Percentiles rank a stretch among this genome's conserved stretches.
Evolutionary conservation across 2,888 invertebrate genomes (phyloP).

Genomic region (Drosophila putrida): DNA sequence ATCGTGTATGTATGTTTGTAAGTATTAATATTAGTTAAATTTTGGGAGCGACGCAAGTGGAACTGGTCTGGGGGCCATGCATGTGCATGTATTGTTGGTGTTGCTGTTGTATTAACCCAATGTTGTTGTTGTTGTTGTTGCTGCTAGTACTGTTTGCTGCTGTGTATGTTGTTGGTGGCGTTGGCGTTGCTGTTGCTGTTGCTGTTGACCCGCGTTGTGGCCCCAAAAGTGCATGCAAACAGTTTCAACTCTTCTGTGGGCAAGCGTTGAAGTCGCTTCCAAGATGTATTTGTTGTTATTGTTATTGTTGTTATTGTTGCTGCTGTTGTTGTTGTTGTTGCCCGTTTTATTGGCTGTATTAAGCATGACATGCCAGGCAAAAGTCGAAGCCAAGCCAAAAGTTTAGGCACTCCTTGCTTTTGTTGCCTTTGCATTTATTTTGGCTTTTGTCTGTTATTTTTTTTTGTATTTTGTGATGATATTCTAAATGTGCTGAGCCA

Average conservation of each 20-base stretch:
- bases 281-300: slow-evolving; percentile 50
- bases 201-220: slow-evolving; percentile 80
- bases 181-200: slow-evolving; percentile 51
- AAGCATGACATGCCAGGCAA: slow-evolving; percentile 81
- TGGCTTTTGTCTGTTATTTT: slow-evolving; percentile 38
- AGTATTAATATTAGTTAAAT: slow-evolving; percentile 70
- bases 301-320: slow-evolving; percentile 48
- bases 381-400: slow-evolving; percentile 53
- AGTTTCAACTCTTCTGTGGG: slow-evolving; percentile 52
- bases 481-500: slow-evolving; percentile 83
- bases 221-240: slow-evolving; percentile 78
- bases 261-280: slow-evolving; percentile 70
- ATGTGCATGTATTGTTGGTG: slow-evolving; percentile 33
- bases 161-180: slow-evolving; percentile 47
- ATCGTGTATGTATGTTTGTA: not conserved
- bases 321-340: slow-evolving; percentile 42
- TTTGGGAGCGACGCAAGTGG: slow-evolving; percentile 81
- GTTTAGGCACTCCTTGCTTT: slow-evolving; percentile 81
- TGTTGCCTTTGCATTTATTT: slow-evolving; percentile 34
- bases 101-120: slow-evolving; percentile 3
- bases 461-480: slow-evolving; percentile 74
- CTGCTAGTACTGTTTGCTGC: slow-evolving; percentile 25
- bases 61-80: slow-evolving; percentile 75
- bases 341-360: slow-evolving; percentile 76
- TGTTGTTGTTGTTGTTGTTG: slow-evolving; percentile 44